Percentiles rank a stretch among this genome's conserved stretches.
Conservation (phyloP, 2,888 invertebrate genomes). For the Abrostola tripartita region DNA sequence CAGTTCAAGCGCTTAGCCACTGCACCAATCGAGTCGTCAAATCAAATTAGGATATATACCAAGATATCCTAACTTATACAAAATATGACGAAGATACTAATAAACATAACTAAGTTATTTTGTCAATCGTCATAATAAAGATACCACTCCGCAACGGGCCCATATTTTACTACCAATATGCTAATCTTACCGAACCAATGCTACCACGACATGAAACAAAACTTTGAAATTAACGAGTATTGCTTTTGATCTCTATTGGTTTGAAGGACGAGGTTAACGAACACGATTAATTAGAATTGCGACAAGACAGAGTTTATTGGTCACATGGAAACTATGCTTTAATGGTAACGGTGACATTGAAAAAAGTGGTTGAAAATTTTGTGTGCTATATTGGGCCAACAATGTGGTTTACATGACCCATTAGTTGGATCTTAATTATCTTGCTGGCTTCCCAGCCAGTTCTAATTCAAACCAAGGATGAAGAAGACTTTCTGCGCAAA, state of each 20-base stretch:
- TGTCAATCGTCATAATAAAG: slow-evolving; percentile 51
- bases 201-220: slow-evolving; percentile 19
- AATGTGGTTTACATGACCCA: no score
- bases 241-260: background rate
- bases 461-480: no score
- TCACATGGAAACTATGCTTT: no score
- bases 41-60: slow-evolving; percentile 4
- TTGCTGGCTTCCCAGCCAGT: no score
- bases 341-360: no score
- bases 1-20: no score
- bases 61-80: background rate
- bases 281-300: background rate
- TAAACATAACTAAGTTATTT: slow-evolving; percentile 53
- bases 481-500: no score
- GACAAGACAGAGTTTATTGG: no score
- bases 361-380: no score
- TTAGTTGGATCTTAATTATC: no score
- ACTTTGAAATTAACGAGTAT: slow-evolving; percentile 16
- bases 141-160: slow-evolving; percentile 28
- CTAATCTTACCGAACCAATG: slow-evolving; percentile 35
- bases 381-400: no score
- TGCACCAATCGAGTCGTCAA: no score
- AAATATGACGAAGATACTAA: slow-evolving; percentile 3
- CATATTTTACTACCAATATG: slow-evolving; percentile 46
- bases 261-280: background rate